These are phyloP conservation scores for Semicossyphus pulcher DNA, from an alignment of 2,113 vertebrate genomes.

Conservation along the genomic window DNA sequence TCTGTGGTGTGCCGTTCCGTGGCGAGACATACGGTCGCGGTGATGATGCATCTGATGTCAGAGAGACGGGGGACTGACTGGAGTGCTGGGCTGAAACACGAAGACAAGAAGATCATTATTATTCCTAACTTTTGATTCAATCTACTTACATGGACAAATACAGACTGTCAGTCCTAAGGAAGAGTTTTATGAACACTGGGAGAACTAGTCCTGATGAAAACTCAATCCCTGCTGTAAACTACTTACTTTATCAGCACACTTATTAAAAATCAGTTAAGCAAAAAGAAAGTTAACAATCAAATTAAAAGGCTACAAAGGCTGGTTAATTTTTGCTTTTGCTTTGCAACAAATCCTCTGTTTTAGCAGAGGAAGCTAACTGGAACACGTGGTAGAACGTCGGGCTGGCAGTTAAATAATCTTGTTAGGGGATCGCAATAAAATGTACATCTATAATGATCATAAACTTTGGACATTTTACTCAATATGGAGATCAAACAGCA, in stretches of 20 bases:
- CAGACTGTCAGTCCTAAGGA: neutral
- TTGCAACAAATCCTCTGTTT: no score
- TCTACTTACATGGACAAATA: neutral
- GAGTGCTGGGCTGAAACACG: slow-evolving; percentile 90
- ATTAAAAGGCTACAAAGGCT: neutral
- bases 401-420: no score
- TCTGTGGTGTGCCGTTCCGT: slow-evolving; percentile 95
- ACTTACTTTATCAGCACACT: neutral
- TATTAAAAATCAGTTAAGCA: neutral
- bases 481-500: no score
- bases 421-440: no score
- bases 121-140: neutral
- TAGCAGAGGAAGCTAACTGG: no score
- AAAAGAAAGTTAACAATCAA: neutral
- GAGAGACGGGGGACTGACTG: slow-evolving; percentile 96
- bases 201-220: neutral
- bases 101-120: rapidly evolving
- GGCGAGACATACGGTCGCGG: slow-evolving; percentile 97
- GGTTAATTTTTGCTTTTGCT: no score
- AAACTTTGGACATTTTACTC: no score
- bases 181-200: neutral
- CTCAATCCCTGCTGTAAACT: neutral
- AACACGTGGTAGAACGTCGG: no score
- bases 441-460: no score
- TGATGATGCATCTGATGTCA: slow-evolving; percentile 95